A percentile compares a stretch with the other conserved stretches of the same genome.
Conservation (phyloP, 2,113 vertebrate species). For the Cettia cetti region DNA sequence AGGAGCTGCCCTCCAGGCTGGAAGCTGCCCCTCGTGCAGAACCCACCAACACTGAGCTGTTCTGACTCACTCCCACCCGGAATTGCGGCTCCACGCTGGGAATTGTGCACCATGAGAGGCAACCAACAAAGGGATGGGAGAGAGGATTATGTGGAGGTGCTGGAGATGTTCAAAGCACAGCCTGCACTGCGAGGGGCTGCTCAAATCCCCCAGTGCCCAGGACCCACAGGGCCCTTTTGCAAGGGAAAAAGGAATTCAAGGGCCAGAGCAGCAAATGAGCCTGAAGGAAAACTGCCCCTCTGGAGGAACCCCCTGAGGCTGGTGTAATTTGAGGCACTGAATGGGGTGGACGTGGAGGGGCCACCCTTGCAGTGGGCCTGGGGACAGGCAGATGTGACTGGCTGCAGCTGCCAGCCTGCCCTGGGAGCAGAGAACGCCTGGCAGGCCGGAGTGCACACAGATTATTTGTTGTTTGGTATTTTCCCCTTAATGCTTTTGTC, state of each 20-base stretch:
- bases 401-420: not conserved
- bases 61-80: not conserved
- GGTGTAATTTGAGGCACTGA: not conserved
- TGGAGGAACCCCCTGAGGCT: not conserved
- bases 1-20: not conserved
- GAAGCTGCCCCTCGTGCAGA: not conserved
- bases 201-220: not conserved
- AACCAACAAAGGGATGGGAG: not conserved
- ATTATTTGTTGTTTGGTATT: constrained; percentile 46
- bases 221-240: not conserved
- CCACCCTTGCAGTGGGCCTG: not conserved
- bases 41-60: not conserved
- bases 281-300: not conserved
- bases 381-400: not conserved
- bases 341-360: not conserved
- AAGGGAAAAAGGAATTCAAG: not conserved
- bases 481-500: constrained; percentile 6
- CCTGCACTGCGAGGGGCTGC: not conserved
- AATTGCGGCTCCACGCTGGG: not conserved
- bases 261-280: not conserved
- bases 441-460: not conserved
- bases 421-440: not conserved
- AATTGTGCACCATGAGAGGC: not conserved
- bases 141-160: not conserved
- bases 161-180: not conserved